These are phyloP conservation scores for Saiga tatarica DNA, from an alignment of 2,113 vertebrate species.

Conservation along the genomic window DNA sequence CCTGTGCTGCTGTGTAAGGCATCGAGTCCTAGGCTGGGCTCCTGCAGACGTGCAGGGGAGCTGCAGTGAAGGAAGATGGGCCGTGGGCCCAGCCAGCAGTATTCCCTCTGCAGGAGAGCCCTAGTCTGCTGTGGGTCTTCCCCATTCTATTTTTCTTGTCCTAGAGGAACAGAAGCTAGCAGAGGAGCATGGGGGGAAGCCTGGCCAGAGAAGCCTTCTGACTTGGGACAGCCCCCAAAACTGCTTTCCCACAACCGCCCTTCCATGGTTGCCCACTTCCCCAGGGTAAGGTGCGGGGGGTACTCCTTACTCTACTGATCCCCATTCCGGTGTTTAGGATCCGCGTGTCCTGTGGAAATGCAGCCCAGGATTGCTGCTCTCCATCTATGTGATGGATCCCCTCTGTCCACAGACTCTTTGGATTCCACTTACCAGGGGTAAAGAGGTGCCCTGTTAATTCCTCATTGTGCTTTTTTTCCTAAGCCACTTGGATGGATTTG, in stretches of 20 bases:
- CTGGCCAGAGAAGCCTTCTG: not conserved
- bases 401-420: not conserved
- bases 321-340: not conserved
- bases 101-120: not conserved
- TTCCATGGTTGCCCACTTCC: not conserved
- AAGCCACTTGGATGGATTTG: not conserved
- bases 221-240: not conserved
- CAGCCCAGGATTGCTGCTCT: not conserved
- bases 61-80: not conserved
- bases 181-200: not conserved
- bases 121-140: not conserved
- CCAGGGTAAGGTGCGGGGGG: rapidly evolving
- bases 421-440: not conserved
- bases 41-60: rapidly evolving
- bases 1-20: too few relatives aligned
- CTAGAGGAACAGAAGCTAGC: not conserved
- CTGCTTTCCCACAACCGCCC: not conserved
- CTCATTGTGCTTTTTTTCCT: not conserved
- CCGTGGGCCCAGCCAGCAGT: too few relatives aligned
- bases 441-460: not conserved
- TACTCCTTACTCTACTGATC: not conserved
- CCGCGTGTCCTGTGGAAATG: not conserved
- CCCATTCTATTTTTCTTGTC: not conserved
- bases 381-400: rapidly evolving
- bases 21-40: not conserved